Evolutionary conservation across 2,113 vertebrate species (phyloP).

Genomic region (Elephantulus edwardii): DNA sequence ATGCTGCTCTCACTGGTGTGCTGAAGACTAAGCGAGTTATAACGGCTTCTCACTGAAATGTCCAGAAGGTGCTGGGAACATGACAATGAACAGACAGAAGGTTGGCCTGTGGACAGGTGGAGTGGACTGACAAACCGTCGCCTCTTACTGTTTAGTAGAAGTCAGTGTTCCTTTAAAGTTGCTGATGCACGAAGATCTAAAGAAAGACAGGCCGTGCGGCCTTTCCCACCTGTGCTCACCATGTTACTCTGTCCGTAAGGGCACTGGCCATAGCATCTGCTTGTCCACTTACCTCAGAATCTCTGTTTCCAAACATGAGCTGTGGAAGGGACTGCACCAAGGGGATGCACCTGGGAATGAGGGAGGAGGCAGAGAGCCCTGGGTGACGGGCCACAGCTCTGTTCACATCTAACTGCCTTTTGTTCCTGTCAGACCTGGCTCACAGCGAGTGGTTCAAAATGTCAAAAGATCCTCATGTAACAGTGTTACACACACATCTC

Average conservation of each 20-base stretch:
- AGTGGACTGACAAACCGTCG: not conserved
- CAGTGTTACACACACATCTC: not conserved
- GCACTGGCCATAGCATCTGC: accelerated
- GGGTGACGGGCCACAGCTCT: conserved; percentile 62
- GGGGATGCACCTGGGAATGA: conserved; percentile 34
- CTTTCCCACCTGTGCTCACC: accelerated
- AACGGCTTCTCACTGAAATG: not conserved
- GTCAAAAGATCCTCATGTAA: conserved; percentile 65
- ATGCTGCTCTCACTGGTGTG: not conserved
- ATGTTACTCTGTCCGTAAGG: accelerated
- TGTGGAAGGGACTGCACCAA: conserved; percentile 63
- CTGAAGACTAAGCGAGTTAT: not conserved
- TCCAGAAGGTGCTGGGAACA: not conserved
- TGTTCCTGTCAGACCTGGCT: conserved; percentile 82
- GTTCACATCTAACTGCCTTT: conserved; percentile 78
- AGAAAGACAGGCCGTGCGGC: accelerated
- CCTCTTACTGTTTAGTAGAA: accelerated
- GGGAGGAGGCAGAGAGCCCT: conserved; percentile 76
- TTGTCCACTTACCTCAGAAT: not conserved
- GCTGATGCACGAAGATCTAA: not conserved
- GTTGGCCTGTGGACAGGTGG: no score
- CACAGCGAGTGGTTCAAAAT: conserved; percentile 72
- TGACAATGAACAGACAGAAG: accelerated
- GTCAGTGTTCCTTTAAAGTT: accelerated
- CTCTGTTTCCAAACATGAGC: not conserved